Evolutionary conservation across 1,140 invertebrate genomes (phyloP).

Genomic region (Asbolus verrucosus): DNA sequence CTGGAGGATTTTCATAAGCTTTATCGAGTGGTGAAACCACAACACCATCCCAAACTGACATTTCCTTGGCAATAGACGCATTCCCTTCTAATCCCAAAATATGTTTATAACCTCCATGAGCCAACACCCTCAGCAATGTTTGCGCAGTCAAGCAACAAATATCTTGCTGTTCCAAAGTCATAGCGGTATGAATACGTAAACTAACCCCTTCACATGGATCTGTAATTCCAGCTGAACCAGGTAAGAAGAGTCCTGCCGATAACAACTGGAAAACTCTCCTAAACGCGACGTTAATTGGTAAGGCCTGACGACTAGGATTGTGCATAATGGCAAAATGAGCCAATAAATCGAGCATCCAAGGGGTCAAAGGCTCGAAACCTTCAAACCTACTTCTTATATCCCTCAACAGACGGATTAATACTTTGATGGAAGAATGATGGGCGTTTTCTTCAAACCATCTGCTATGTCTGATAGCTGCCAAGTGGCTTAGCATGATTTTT

Average conservation of each 20-base stretch:
- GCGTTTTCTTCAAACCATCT: constrained; percentile 99
- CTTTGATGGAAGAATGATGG: constrained; percentile 97
- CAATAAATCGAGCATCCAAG: constrained; percentile 97
- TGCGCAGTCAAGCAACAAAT: constrained; percentile 90
- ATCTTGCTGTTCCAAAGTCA: constrained; percentile 96
- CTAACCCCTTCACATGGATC: constrained; percentile 94
- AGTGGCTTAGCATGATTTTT: constrained; percentile 87
- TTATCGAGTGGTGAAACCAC: constrained; percentile 92
- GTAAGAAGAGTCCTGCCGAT: constrained; percentile 93
- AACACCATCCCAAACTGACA: constrained; percentile 94
- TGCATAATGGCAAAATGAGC: constrained; percentile 98
- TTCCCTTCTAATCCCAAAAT: constrained; percentile 83
- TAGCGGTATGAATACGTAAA: constrained; percentile 89
- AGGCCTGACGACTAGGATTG: constrained; percentile 91
- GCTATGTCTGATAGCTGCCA: constrained; percentile 94
- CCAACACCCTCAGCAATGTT: constrained; percentile 87
- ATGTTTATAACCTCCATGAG: constrained; percentile 92
- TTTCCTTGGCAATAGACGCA: constrained; percentile 82
- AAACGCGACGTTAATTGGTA: constrained; percentile 93
- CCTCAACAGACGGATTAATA: constrained; percentile 90
- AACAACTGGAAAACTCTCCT: constrained; percentile 89
- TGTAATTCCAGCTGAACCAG: constrained; percentile 93
- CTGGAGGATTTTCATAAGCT: constrained; percentile 81
- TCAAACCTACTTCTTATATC: constrained; percentile 91
- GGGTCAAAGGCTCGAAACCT: constrained; percentile 89